Conservation (phyloP, 2,888 invertebrate genomes). For the Camponotus fellah region DNA sequence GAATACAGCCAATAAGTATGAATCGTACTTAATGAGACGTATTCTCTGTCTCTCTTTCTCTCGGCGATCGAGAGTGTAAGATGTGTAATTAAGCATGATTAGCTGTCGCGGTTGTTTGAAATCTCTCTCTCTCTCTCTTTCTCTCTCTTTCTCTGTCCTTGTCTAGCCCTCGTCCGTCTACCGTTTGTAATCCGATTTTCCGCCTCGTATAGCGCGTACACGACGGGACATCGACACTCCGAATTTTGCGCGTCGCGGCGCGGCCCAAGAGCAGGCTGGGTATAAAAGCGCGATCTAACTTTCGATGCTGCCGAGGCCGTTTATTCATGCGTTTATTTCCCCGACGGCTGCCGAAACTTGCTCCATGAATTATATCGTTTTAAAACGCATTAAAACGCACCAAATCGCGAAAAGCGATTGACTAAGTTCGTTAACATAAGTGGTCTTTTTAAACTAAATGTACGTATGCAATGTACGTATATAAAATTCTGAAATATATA, state of each 20-base stretch:
- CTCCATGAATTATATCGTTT: background rate
- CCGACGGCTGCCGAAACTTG: constrained; percentile 2
- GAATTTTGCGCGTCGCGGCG: constrained; percentile 53
- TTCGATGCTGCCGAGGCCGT: constrained; percentile 24
- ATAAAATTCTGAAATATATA: too few relatives aligned
- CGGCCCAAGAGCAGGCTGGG: constrained; percentile 10
- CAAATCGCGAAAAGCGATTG: background rate
- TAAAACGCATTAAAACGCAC: background rate
- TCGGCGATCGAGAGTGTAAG: constrained; percentile 57
- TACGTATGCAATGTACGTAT: too few relatives aligned
- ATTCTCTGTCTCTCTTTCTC: constrained; percentile 13
- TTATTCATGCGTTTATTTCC: constrained; percentile 46
- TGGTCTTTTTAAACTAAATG: background rate
- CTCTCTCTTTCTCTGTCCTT: constrained; percentile 1
- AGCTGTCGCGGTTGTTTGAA: constrained; percentile 67
- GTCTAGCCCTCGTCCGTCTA: constrained; percentile 34
- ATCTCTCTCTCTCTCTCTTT: constrained; percentile 56
- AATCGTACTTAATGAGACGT: constrained; percentile 39
- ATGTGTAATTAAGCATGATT: constrained; percentile 71
- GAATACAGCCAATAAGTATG: constrained; percentile 27
- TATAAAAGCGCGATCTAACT: constrained; percentile 50
- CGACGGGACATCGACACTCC: constrained; percentile 49
- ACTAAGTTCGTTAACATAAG: background rate
- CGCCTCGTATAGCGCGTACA: constrained; percentile 57
- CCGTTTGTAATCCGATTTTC: constrained; percentile 69